A percentile compares a stretch with the other conserved stretches of the same genome.
phyloP scores from a whole-genome alignment of 1,140 invertebrate genomes.

The Penaeus chinensis region DNA sequence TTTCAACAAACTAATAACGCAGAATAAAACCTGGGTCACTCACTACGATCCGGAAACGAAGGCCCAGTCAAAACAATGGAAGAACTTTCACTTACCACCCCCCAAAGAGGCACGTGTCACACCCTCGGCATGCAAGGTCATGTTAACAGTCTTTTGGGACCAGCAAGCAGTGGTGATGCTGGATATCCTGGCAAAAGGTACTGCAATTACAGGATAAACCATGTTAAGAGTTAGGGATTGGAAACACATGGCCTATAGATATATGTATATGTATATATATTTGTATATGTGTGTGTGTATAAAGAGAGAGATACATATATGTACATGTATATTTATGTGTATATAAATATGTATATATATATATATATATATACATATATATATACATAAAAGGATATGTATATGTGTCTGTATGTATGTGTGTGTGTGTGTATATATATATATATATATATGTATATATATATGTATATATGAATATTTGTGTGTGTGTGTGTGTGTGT shows the following conservation, averaged over 20 bases:
- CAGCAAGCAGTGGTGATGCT: too few species aligned
- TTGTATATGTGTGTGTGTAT: slow-evolving; percentile 5
- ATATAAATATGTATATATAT: slow-evolving; percentile 2
- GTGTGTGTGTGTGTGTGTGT: background rate
- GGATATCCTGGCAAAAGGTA: background rate
- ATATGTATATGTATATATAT: slow-evolving; percentile 23
- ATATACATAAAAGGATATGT: background rate
- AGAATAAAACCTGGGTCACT: background rate
- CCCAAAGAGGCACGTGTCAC: slow-evolving; percentile 2
- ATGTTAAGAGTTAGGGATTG: background rate
- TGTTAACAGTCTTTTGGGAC: too few species aligned
- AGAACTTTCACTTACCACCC: background rate
- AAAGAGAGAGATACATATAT: background rate
- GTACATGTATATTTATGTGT: background rate
- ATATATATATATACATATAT: slow-evolving; percentile 16
- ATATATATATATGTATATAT: background rate
- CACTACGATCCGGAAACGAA: background rate
- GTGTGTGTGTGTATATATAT: background rate
- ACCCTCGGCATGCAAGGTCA: too few species aligned
- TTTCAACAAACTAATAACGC: too few species aligned
- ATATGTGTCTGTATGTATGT: background rate
- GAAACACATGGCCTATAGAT: background rate
- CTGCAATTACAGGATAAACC: background rate
- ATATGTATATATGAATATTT: too few species aligned
- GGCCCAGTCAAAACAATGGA: background rate